A percentile compares a stretch with the other conserved stretches of the same genome.
phyloP scores from a whole-genome alignment of 2,797 vertebrate species.

The Pantherophis vulpinus region DNA sequence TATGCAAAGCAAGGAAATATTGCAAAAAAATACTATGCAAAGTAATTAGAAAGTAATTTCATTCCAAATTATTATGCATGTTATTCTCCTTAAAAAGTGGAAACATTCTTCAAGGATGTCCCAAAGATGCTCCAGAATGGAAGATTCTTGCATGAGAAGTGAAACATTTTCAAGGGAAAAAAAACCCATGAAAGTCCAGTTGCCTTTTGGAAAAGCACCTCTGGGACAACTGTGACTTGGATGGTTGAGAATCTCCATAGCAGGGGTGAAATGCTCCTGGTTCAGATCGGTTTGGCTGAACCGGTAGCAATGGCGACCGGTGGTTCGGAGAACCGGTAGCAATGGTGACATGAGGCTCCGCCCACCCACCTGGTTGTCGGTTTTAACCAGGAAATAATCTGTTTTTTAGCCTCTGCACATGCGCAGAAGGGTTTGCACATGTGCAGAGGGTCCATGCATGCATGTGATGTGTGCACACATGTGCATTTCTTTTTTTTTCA shows the following conservation, averaged over 20 bases:
- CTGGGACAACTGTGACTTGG: not conserved
- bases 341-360: no score
- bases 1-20: not conserved
- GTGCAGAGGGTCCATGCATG: no score
- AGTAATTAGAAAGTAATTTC: conserved; percentile 29
- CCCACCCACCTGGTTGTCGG: no score
- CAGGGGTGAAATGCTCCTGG: no score
- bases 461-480: no score
- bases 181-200: not conserved
- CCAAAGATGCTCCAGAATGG: not conserved
- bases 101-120: not conserved
- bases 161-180: not conserved
- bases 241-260: not conserved
- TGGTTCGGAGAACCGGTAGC: no score
- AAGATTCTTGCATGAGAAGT: not conserved
- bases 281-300: no score
- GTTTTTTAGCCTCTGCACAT: no score
- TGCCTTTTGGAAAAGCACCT: not conserved
- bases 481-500: no score
- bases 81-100: conserved; percentile 34
- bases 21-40: conserved; percentile 3
- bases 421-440: no score
- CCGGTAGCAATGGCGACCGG: no score
- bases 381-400: no score
- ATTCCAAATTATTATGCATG: conserved; percentile 13